phyloP scores from a whole-genome alignment of 2,113 vertebrate species.

The Salminus brasiliensis region DNA sequence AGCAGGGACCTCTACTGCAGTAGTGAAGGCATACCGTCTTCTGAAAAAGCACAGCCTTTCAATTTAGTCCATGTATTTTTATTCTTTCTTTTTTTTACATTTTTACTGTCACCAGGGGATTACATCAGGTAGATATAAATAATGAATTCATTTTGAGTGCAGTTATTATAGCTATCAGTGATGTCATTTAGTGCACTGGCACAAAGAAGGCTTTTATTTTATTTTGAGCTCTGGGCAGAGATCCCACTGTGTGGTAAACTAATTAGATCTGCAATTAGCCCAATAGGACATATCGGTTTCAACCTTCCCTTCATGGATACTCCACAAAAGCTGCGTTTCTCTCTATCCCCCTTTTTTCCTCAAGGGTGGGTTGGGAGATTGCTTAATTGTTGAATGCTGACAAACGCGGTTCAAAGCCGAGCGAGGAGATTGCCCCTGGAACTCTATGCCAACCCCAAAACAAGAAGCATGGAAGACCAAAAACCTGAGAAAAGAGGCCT shows the following conservation, averaged over 20 bases:
- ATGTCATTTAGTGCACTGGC: slow-evolving; percentile 44
- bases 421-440: not conserved
- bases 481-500: not conserved
- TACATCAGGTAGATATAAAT: slow-evolving; percentile 45
- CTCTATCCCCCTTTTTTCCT: not conserved
- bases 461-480: not conserved
- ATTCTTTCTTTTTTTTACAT: slow-evolving; percentile 27
- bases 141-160: slow-evolving; percentile 44
- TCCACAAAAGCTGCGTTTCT: not conserved
- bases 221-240: slow-evolving; percentile 39
- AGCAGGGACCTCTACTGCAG: slow-evolving; percentile 27
- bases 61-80: not conserved
- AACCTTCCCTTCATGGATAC: slow-evolving; percentile 32
- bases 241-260: slow-evolving; percentile 50
- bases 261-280: slow-evolving; percentile 52
- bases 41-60: not conserved
- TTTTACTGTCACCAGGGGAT: slow-evolving; percentile 41
- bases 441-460: not conserved
- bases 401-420: not conserved
- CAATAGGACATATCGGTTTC: slow-evolving; percentile 17
- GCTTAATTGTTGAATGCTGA: not conserved
- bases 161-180: slow-evolving; percentile 54
- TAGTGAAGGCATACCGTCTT: slow-evolving; percentile 1
- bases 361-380: not conserved
- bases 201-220: slow-evolving; percentile 49